Conservation (phyloP, 2,113 vertebrate species). For the Cyphomyrus discorhynchus region DNA sequence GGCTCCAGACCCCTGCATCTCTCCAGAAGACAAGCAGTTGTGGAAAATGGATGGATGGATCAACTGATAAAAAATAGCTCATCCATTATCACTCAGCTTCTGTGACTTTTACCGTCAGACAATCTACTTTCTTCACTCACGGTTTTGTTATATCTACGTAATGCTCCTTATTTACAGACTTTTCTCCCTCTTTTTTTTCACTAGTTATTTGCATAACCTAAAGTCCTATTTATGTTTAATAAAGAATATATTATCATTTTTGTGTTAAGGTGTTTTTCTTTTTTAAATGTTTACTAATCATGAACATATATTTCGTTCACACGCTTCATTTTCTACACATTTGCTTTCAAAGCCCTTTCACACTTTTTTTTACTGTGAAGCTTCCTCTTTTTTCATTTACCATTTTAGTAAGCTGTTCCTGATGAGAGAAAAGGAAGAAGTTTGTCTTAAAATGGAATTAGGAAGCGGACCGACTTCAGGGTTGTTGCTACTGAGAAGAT, state of each 20-base stretch:
- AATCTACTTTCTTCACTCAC: background rate
- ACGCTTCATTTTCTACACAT: background rate
- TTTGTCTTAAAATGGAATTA: slow-evolving; percentile 48
- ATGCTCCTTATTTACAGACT: background rate
- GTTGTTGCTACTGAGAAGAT: slow-evolving; percentile 15
- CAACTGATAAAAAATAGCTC: background rate
- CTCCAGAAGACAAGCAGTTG: background rate
- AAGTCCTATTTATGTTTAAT: background rate
- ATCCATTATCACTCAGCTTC: background rate
- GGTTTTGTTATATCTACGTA: background rate
- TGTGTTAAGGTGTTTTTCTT: background rate
- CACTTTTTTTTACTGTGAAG: slow-evolving; percentile 37
- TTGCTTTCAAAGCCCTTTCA: background rate
- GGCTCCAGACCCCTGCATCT: background rate
- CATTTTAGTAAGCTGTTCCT: slow-evolving; percentile 15
- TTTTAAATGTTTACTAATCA: no score
- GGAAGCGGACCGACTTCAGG: slow-evolving; percentile 51
- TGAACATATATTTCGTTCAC: background rate
- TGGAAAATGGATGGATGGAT: background rate
- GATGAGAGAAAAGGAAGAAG: slow-evolving; percentile 25
- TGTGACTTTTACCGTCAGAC: background rate
- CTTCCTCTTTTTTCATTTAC: slow-evolving; percentile 41
- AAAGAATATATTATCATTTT: background rate
- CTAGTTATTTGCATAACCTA: background rate
- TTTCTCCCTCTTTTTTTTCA: background rate